Evolutionary conservation across 2,888 invertebrate species (phyloP).

Genomic region (Spilarctia lutea): DNA sequence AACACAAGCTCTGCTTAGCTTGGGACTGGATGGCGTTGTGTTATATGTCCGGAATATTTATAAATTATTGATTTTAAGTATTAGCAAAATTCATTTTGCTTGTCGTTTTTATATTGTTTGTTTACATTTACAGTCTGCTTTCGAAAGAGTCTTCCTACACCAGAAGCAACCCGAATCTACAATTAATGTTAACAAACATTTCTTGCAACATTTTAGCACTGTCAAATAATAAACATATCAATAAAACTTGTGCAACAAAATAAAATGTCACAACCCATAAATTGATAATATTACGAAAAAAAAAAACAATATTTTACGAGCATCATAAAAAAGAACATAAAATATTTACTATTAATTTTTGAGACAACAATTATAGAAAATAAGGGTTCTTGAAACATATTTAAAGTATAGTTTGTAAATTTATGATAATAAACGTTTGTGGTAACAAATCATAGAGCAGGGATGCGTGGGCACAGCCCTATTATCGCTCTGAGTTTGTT

Average conservation of each 20-base stretch:
- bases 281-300: conserved; percentile 1
- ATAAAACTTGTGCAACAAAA: not conserved
- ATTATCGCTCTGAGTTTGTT: conserved; percentile 58
- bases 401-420: conserved; percentile 65
- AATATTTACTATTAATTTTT: conserved; percentile 15
- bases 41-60: no score
- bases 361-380: conserved; percentile 32
- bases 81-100: no score
- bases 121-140: no score
- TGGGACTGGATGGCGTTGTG: no score
- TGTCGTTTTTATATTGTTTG: no score
- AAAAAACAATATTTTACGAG: not conserved
- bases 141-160: no score
- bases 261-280: not conserved
- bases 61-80: no score
- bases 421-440: conserved; percentile 67
- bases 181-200: not conserved
- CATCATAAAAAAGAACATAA: conserved; percentile 35
- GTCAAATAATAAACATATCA: not conserved
- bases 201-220: not conserved
- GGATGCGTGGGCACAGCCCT: conserved; percentile 58
- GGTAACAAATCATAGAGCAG: conserved; percentile 51
- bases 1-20: no score
- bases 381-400: conserved; percentile 56
- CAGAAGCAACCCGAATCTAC: no score